Evolutionary conservation across 2,113 vertebrate genomes (phyloP), one percentile per base, ranked within the genome.

Genomic region (Riparia riparia): DNA sequence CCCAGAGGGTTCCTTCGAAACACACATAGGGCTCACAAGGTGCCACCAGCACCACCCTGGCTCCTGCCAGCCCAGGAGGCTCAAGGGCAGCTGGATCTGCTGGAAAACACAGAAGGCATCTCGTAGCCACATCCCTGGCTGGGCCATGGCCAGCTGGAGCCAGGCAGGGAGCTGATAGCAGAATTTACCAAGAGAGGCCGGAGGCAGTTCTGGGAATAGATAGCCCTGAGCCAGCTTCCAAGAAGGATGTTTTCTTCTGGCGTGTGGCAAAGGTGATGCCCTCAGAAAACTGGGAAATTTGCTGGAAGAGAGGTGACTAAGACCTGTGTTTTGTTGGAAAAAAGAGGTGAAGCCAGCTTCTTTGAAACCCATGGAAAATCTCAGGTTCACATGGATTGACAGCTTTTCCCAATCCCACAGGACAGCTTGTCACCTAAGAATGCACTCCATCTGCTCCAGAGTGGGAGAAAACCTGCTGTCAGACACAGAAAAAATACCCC

Each of bases 31-130:
- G 41, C 28, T 93, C 71, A 80, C 16, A 0, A 70, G 69, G 90
- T 34, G 69, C 39, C 17, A 4, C 42, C 3, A 8, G 68, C 64
- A 56, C 51, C 28, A 6, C 19, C n/a, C 44, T 2, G 16, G 63
- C 34, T 86, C 34, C 54, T 9, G 4, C 64, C 80, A 70, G 73
- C 44, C 26, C 45, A 0, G 28, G 41, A 58, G 56, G 51, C 72
- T 73, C 47, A 34, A 0, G 21, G 65, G 87, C 1, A 0, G 70
- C 74, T 2, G 1, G n/a, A 61, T 64, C 61, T 0, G 0, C 69
- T 0, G 0, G 41, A 61, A 82, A 89, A 74, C 1, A 8, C 77
- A 44, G 83, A 68, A 81, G n/a, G n/a, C 2, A 8, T 54, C 47
- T 16, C 4, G 1, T 1, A 6, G 58, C 25, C 50, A 28, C 3